These are phyloP conservation scores for Sceliomorpha sp. DNA, from an alignment of 2,888 invertebrate species.

Conservation along the genomic window DNA sequence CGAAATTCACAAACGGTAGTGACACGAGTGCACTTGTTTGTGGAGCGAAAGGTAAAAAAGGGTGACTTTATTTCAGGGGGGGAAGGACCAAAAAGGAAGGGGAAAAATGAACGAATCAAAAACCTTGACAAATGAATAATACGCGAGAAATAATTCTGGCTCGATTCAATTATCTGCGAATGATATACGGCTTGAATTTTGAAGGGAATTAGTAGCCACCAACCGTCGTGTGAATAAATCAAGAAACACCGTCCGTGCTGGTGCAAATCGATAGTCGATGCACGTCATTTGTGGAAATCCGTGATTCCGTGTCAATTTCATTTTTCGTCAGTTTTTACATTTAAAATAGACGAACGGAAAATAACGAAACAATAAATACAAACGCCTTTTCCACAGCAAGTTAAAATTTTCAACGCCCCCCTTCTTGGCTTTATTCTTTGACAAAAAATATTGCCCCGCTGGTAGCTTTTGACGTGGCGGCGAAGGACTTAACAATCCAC, in stretches of 20 bases:
- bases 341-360: conserved; percentile 33
- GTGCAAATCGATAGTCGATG: conserved; percentile 57
- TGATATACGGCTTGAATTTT: conserved; percentile 53
- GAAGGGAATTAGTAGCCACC: conserved; percentile 55
- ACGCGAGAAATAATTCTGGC: conserved; percentile 38
- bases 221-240: conserved; percentile 58
- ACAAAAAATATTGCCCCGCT: too few relatives aligned
- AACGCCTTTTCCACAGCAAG: conserved; percentile 11
- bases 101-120: conserved; percentile 23
- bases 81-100: conserved; percentile 3
- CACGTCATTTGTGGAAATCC: conserved; percentile 56
- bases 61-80: too few relatives aligned
- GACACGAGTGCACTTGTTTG: too few relatives aligned
- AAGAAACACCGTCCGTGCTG: conserved; percentile 50
- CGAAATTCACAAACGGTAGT: too few relatives aligned
- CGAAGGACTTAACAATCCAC: too few relatives aligned
- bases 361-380: conserved; percentile 44
- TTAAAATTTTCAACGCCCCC: too few relatives aligned
- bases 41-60: background rate
- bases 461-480: too few relatives aligned
- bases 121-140: conserved; percentile 47
- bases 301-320: conserved; percentile 56
- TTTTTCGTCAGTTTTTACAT: conserved; percentile 54
- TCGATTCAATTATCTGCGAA: conserved; percentile 52
- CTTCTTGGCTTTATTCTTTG: too few relatives aligned